Evolutionary conservation across 1,140 invertebrate genomes (phyloP).

Genomic region (Bombus impatiens): DNA sequence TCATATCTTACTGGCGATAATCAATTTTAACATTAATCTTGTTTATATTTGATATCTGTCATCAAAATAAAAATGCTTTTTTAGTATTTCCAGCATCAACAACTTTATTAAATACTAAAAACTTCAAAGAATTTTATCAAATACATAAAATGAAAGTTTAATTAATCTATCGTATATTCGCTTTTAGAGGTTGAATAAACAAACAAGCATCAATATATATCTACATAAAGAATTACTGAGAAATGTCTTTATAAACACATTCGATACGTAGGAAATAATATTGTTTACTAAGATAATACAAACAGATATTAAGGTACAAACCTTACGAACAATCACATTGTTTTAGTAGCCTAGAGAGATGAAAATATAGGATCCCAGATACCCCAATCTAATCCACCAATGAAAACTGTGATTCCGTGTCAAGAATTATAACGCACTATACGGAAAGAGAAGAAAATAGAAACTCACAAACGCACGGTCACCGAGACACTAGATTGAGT

Average conservation of each 20-base stretch:
- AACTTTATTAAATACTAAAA: not conserved
- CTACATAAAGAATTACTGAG: not conserved
- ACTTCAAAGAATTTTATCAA: not conserved
- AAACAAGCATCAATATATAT: not conserved
- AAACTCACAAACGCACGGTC: constrained; percentile 61
- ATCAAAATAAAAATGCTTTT: not conserved
- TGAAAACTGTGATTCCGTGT: constrained; percentile 30
- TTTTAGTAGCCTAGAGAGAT: constrained; percentile 26
- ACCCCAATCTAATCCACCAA: constrained; percentile 18
- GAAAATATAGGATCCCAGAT: constrained; percentile 4
- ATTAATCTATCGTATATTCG: not conserved
- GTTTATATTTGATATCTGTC: not conserved
- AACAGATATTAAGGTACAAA: constrained; percentile 1
- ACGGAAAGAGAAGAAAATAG: not conserved
- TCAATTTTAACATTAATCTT: not conserved
- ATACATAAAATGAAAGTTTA: no score
- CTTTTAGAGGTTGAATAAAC: not conserved
- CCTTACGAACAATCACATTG: constrained; percentile 50
- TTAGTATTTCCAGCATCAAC: not conserved
- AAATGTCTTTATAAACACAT: not conserved
- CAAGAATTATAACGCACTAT: constrained; percentile 35
- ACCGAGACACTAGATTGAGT: constrained; percentile 81
- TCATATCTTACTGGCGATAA: not conserved
- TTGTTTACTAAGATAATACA: not conserved
- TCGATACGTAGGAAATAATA: not conserved